These are phyloP conservation scores for Pteruthius melanotis DNA, from an alignment of 2,113 vertebrate genomes.

Conservation along the genomic window DNA sequence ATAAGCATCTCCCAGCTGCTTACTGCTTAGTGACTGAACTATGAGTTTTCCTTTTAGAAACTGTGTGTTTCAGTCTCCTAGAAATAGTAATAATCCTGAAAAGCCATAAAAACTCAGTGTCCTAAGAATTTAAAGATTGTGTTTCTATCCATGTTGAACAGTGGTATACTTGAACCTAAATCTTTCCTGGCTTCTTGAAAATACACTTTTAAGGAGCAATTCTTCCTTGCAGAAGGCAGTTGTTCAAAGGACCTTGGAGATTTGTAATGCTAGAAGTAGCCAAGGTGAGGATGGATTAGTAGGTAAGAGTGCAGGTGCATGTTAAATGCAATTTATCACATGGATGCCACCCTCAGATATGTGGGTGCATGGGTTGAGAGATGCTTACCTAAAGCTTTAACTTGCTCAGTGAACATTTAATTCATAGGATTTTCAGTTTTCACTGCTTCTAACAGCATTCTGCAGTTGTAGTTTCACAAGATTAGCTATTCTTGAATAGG, in stretches of 20 bases:
- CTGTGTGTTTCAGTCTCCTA: not conserved
- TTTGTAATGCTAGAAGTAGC: not conserved
- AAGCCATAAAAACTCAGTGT: not conserved
- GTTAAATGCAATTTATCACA: constrained; percentile 47
- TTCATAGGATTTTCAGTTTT: constrained; percentile 34
- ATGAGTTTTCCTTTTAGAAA: not conserved
- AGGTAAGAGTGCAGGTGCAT: not conserved
- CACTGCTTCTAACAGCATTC: not conserved
- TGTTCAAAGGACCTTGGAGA: not conserved
- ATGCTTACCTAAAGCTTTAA: constrained; percentile 9
- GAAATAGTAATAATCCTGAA: not conserved
- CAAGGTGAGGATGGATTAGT: constrained; percentile 22
- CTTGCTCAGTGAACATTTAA: constrained; percentile 26
- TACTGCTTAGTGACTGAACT: not conserved
- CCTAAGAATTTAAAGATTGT: not conserved
- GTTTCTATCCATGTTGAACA: not conserved
- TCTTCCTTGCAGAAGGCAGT: not conserved
- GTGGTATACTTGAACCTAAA: not conserved
- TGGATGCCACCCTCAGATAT: not conserved
- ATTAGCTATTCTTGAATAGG: constrained; percentile 15
- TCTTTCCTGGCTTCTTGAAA: not conserved
- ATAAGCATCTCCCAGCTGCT: accelerated
- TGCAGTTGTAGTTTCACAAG: not conserved
- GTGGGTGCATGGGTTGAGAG: not conserved
- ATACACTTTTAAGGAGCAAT: not conserved